These are phyloP conservation scores for Chionomys nivalis DNA, from an alignment of 2,113 vertebrate species.

Conservation along the genomic window DNA sequence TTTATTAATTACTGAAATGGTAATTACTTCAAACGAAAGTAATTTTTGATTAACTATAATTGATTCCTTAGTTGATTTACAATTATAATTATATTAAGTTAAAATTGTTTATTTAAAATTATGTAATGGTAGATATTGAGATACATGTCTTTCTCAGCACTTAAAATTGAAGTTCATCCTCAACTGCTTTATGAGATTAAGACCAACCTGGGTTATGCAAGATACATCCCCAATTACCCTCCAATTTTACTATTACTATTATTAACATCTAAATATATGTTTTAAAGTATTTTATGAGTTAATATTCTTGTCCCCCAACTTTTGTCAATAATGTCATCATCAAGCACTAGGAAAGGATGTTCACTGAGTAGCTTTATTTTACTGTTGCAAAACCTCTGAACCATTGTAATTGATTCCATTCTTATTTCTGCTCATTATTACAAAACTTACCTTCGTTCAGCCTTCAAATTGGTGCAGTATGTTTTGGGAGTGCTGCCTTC, in stretches of 20 bases:
- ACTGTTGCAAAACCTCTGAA: background rate
- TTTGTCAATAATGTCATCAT: background rate
- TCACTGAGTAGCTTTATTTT: background rate
- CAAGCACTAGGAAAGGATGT: background rate
- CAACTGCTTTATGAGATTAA: background rate
- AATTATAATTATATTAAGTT: background rate
- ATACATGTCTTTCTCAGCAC: too few relatives aligned
- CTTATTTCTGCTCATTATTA: background rate
- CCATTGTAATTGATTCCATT: background rate
- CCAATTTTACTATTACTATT: background rate
- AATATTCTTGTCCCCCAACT: background rate
- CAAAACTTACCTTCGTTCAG: background rate
- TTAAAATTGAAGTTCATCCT: background rate
- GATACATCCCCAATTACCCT: too few relatives aligned
- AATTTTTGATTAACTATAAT: too few relatives aligned
- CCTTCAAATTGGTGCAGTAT: background rate
- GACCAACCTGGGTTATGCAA: background rate
- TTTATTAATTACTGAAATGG: too few relatives aligned
- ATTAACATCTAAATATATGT: background rate
- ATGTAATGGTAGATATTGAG: background rate
- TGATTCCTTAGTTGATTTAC: too few relatives aligned
- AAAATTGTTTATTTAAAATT: background rate
- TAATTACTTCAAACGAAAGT: too few relatives aligned
- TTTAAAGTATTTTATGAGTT: background rate
- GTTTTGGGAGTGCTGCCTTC: background rate